Conservation (phyloP, 1,140 invertebrate species). For the Sitobion miscanthi region DNA sequence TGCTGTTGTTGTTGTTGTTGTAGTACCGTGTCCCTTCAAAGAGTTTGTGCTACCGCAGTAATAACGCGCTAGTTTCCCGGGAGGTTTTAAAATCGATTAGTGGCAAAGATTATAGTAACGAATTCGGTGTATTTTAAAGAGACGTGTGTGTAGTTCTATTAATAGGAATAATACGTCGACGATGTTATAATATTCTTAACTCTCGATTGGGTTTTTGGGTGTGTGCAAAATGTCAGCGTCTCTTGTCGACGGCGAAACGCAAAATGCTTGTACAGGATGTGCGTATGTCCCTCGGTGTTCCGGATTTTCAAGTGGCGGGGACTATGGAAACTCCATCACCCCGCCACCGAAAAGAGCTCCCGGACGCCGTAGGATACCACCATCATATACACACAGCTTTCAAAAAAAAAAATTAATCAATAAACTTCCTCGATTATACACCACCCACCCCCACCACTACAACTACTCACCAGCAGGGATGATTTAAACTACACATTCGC, state of each 20-base stretch:
- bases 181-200: background rate
- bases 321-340: slow-evolving; percentile 39
- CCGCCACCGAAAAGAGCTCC: slow-evolving; percentile 23
- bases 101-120: background rate
- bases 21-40: background rate
- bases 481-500: slow-evolving; percentile 1
- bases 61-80: background rate
- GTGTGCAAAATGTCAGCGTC: slow-evolving; percentile 1
- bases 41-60: background rate
- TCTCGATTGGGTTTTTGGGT: background rate
- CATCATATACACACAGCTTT: slow-evolving; percentile 11
- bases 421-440: slow-evolving; percentile 43
- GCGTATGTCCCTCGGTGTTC: slow-evolving; percentile 35
- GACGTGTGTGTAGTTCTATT: background rate
- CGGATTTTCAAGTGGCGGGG: slow-evolving; percentile 37
- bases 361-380: slow-evolving; percentile 34
- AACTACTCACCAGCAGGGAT: background rate
- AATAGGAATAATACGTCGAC: background rate
- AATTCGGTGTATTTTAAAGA: background rate
- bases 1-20: background rate
- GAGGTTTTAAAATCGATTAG: background rate
- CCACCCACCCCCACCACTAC: background rate
- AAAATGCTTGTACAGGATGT: background rate
- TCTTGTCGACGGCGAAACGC: background rate
- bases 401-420: slow-evolving; percentile 48